Evolutionary conservation across 1,140 invertebrate species (phyloP), one percentile per base, ranked within the genome.

Genomic region (Drosophila kikkawai): DNA sequence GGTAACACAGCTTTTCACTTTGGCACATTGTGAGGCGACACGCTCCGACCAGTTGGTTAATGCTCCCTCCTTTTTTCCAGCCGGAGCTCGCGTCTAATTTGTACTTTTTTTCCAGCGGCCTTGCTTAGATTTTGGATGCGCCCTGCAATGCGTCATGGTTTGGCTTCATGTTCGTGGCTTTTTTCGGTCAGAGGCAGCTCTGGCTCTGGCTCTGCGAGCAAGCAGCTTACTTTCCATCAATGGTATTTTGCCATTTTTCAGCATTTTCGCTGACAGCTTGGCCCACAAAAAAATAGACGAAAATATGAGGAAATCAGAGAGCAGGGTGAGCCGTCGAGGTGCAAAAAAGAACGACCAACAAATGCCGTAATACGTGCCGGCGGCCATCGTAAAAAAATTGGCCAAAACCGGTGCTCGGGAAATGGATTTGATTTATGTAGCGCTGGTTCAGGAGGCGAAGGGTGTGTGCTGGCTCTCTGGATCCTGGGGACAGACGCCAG

Each of bases 171-270:
- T 58, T 63, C 65, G 36, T 13, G 29, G 39, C 26, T 34, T 58
- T 75, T 67, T 45, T 19, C 56, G 53, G 19, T 22, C 34, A 22
- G 51, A 55, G 12, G 17, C 19, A 9, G 15, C 7, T 17, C n/a
- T n/a, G 4, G 8, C 15, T 11, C 26, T 29, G 7, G 51, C 57
- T 67, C 66, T 82, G 65, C 29, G 22, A 50, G 67, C 67, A 73
- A 71, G 69, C 77, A 69, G 74, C 80, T 83, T 84, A 75, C 84
- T 88, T 85, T 85, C 84, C 84, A 78, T 91, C 88, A 91, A 91
- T 91, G 88, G 76, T 80, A 91, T 91, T 85, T 91, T 76, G 81
- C 88, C 88, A 91, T 91, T 91, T 91, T 91, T 91, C 88, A 91
- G 83, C 83, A 91, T 91, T 91, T 91, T 75, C 76, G 84, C 88